Evolutionary conservation across 1,140 invertebrate genomes (phyloP), one percentile per base, ranked within the genome.

Genomic region (Eurosta solidaginis): DNA sequence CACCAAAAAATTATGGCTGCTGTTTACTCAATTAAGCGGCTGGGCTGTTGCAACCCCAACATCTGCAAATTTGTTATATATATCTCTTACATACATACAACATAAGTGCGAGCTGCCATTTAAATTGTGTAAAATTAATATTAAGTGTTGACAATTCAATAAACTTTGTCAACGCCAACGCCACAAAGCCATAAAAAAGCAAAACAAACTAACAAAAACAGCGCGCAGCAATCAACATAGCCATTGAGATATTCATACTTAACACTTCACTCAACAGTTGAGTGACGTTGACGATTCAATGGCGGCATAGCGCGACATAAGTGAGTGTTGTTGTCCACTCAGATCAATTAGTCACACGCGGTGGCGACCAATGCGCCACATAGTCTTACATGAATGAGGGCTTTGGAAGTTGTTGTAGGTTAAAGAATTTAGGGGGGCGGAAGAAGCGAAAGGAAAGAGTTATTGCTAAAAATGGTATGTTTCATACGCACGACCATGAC

Each of bases 131-230:
- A 33, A 68, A 68, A 68, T 68, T 68, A 68, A 40, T 42, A 68
- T 68, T 68, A 68, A 68, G 59, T 68, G 59, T 68, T 68, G 59
- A 68, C 59, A 68, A 68, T 68, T 68, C 59, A 68, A 68, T 68
- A 68, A 68, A 40, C 33, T 68, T 68, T 42, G 59, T 68, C 59
- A 68, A 40, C 59, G 14, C 29, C 33, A 29, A 29, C 27, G 20
- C 4, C n/a, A 20, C 17, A 63, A 49, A 52, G 40, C 9, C 12
- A 40, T 20, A 14, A 22, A 68, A 68, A 68, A 68, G 9, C 6
- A 1, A 59, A 59, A 59, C 33, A 10, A 14, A 59, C 12, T 29
- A 59, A 33, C 29, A n/a, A 59, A 36, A 33, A 12, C 2, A 54
- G 20, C 50, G 50, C 40, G 59, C 36, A 36, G 7, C n/a, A 20